Conservation (phyloP, 2,797 vertebrate genomes). For the Choloepus didactylus region DNA sequence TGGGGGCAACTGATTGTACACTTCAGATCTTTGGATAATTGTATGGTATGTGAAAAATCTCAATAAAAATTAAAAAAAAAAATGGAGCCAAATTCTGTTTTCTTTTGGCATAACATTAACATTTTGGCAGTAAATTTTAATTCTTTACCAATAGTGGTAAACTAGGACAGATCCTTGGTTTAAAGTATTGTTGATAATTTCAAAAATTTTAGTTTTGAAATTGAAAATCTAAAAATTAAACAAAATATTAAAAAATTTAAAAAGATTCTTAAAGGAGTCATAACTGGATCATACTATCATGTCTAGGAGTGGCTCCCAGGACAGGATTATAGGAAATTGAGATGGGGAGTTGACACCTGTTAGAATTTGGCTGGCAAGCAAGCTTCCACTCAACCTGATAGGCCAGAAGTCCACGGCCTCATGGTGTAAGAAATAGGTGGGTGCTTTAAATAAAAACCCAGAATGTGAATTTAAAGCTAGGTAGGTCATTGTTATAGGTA, state of each 20-base stretch:
- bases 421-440: not conserved
- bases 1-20: too few relatives aligned
- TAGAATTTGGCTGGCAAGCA: not conserved
- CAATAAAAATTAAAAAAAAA: too few relatives aligned
- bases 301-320: not conserved
- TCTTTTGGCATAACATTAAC: not conserved
- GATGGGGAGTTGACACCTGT: not conserved
- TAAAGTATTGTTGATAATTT: constrained; percentile 44
- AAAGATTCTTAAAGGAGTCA: not conserved
- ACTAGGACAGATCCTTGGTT: not conserved
- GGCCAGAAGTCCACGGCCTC: not conserved
- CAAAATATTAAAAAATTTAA: constrained; percentile 51
- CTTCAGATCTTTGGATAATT: too few relatives aligned
- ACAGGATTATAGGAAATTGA: not conserved
- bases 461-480: constrained; percentile 16
- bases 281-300: not conserved
- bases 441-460: constrained; percentile 4
- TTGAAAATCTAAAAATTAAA: not conserved
- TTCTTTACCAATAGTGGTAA: constrained; percentile 49
- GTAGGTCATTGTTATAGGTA: not conserved
- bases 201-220: constrained; percentile 49
- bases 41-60: too few relatives aligned
- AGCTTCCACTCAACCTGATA: not conserved
- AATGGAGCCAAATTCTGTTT: not conserved
- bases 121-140: constrained; percentile 7